Evolutionary conservation across 2,797 vertebrate species (phyloP).

Genomic region (Phoxinus dragarum): DNA sequence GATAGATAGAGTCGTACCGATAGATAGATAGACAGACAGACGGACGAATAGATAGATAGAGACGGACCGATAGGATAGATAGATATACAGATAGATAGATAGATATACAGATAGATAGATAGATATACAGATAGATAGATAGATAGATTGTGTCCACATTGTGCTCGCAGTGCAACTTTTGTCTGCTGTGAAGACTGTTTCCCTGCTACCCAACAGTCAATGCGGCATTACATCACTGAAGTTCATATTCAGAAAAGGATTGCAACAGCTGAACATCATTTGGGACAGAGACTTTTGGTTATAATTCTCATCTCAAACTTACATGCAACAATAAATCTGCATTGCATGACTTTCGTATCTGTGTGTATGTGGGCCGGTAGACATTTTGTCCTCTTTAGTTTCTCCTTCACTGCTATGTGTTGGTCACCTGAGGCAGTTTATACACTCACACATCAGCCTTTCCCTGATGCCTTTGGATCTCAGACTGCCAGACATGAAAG

Average conservation of each 20-base stretch:
- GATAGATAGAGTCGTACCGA: no score
- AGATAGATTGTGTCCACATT: not conserved
- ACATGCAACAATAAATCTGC: not conserved
- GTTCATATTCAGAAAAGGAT: slow-evolving; percentile 1
- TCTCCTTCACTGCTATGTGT: slow-evolving; percentile 29
- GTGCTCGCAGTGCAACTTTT: not conserved
- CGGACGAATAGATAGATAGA: no score
- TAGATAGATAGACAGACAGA: no score
- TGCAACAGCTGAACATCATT: not conserved
- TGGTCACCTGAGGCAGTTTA: slow-evolving; percentile 27
- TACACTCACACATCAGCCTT: slow-evolving; percentile 25
- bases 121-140: no score
- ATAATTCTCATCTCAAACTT: not conserved
- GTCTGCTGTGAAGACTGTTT: not conserved
- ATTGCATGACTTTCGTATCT: not conserved
- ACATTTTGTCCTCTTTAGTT: slow-evolving; percentile 22
- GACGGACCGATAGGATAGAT: no score
- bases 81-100: no score
- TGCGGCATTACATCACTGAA: slow-evolving; percentile 6
- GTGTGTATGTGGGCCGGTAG: not conserved
- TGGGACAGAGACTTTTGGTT: not conserved
- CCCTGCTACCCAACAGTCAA: not conserved
- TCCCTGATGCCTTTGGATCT: slow-evolving; percentile 20
- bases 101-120: no score
- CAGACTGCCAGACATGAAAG: slow-evolving; percentile 15